Evolutionary conservation across 2,888 invertebrate species (phyloP), one percentile per base, ranked within the genome.

Genomic region (Ditula angustiorana): DNA sequence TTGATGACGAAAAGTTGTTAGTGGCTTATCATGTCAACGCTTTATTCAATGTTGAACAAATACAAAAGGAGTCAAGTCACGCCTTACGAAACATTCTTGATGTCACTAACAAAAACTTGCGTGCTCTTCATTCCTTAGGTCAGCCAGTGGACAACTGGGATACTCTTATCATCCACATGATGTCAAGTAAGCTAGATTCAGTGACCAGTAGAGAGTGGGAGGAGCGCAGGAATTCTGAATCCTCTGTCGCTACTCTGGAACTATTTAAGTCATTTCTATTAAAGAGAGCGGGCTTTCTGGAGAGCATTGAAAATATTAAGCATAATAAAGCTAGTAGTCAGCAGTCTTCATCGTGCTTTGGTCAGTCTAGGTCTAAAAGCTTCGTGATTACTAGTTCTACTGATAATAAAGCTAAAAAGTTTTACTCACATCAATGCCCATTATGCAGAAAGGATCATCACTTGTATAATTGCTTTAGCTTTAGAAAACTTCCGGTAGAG

Each of bases 381-480:
- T 56, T 49, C 47, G 16, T 53, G 23, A 8, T 37, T 11, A 24
- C 56, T 19, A 23, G 5, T 46, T 46, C 24, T 5, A 2, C 2
- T 4, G n/a, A 46, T 5, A 23, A 4, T 2, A 46, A 46, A 46
- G n/a, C 11, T 24, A 46, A 19, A 46, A 46, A 2, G 2, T 46
- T 23, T 11, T 46, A 46, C 5, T 23, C 46, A 19, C 21, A 46
- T 24, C 46, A 61, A 55, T 71, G 69, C 46, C 62, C 68, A 1
- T 13, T 68, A 8, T 69, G 71, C 46, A 44, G 30, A 16, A 8
- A 62, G n/a, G 23, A n/a, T 47, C 69, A 72, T 41, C 30, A 47
- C 8, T 50, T 72, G 33, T 70, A 55, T 57, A 60, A 19, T 8
- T 72, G 70, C 46, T 61, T 69, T 23, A 33, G 33, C 30, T 69